Base-by-base conservation (phyloP, 2,797 vertebrate genomes). In the Zenarchopterus dispar region DNA sequence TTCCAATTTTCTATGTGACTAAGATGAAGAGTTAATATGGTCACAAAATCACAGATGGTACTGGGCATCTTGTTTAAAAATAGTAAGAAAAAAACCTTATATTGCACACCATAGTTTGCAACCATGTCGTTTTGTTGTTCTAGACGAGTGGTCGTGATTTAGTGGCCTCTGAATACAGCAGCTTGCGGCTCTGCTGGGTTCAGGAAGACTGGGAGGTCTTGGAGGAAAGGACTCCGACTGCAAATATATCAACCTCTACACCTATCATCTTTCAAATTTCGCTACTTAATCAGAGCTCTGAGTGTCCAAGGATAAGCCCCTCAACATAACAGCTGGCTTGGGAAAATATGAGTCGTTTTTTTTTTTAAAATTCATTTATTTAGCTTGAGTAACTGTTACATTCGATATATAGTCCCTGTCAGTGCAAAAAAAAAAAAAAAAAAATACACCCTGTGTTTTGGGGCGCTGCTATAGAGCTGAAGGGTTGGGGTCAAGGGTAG, bases 161-260 rank as follows among this genome's bases (percentile, higher is more conserved):
- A 77, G 44, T 85, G 63, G 70, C 72, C 63, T 84, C 82, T 78
- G 76, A 73, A 50, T 80, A 61, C 63, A 73, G 67, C 67, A 47
- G 64, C 70, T 80, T 61, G 68, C 69, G 65, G 50, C 73, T 73
- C 68, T 66, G 65, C 73, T 65, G 73, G 53, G 59, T 62, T 59
- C 9, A 23, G 61, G 61, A 56, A 78, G 67, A 42, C 67, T 51
- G 72, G 84, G 87, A 85, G 85, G 80, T 88, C 79, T 66, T 44
- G 49, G 62, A 73, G 62, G 49, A 53, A 73, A 76, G 11, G 75
- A 75, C 66, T 76, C 56, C 36, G 60, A 66, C 56, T 24, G 19
- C 42, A 67, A 13, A 59, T 67, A 67, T 59, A 67, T 67, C 65
- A n/a, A 23, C 42, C n/a, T 67, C 33, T 39, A 33, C 42, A 19